Evolutionary conservation across 2,888 invertebrate species (phyloP), one percentile per base, ranked within the genome.

Genomic region (Helleia helle): DNA sequence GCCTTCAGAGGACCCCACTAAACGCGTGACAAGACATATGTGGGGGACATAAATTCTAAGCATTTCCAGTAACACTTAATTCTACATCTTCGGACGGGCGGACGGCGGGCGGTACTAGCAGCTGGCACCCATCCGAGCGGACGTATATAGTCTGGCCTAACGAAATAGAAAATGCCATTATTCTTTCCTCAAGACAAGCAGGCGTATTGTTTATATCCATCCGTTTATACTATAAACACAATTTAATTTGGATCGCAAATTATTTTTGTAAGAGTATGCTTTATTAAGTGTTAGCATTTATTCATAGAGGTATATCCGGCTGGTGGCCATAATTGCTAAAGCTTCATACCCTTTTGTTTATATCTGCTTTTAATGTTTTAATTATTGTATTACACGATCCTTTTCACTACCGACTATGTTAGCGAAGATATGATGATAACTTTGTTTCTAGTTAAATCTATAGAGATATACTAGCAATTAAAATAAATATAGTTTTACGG

Each of bases 101-200:
- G 67, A 65, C 18, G 5, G 18, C 5, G 4, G 5, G 18, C 61
- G 65, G 65, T 71, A n/a, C n/a, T n/a, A n/a, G 59, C 80, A 81
- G 72, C 81, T 81, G 81, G 81, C 81, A 76, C 55, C 64, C 63
- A 66, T 79, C 77, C 79, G 75, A 77, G 69, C 65, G 64, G 61
- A 75, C 71, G 66, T 31, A 71, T 67, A 62, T 62, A 68, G 66
- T 61, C 57, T 59, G 59, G 71, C 65, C 72, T 80, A 81, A 81
- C 80, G 72, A 80, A 81, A 81, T 80, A 81, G 76, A 81, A 80
- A 80, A 81, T 73, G 71, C 73, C 76, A 81, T 81, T 81, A 80
- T 75, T 81, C 77, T 80, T 76, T 65, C 64, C 61, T 55, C 64
- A 66, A 72, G 80, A 80, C 79, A 76, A 74, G 76, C 61, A 81